These are phyloP conservation scores for Paracentrotus lividus DNA, from an alignment of 53 echinoderm and acorn worm genomes.

Conservation along the genomic window DNA sequence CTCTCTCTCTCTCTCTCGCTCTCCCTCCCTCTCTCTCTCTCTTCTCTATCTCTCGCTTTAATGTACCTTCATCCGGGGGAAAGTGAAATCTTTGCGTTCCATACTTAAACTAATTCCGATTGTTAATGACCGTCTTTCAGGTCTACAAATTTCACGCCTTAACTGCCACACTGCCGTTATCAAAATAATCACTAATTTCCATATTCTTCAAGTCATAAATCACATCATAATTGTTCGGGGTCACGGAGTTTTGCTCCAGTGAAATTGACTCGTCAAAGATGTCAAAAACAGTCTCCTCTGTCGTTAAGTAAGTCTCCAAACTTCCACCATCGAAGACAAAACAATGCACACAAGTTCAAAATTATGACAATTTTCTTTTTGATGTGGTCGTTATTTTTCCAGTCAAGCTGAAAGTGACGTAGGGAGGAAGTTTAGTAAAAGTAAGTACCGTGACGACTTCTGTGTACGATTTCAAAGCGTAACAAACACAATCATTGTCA, in stretches of 20 bases:
- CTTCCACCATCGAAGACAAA: slow-evolving; percentile 10
- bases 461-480: slow-evolving; percentile 27
- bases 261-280: slow-evolving; percentile 51
- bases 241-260: slow-evolving; percentile 45
- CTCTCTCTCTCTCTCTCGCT: not conserved
- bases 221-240: slow-evolving; percentile 32
- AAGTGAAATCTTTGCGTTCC: not conserved
- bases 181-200: slow-evolving; percentile 39
- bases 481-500: slow-evolving; percentile 8
- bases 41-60: not conserved
- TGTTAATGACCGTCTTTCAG: slow-evolving; percentile 4
- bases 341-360: slow-evolving; percentile 28
- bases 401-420: slow-evolving; percentile 16
- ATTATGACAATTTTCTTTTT: not conserved
- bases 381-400: not conserved
- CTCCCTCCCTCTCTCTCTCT: not conserved
- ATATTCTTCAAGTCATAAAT: slow-evolving; percentile 19
- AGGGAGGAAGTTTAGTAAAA: slow-evolving; percentile 22
- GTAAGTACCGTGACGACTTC: slow-evolving; percentile 16
- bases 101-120: not conserved
- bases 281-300: slow-evolving; percentile 20
- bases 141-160: not conserved
- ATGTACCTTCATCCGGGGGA: not conserved
- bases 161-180: not conserved
- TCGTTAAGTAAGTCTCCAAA: not conserved